Conservation (phyloP, 1,140 invertebrate species). For the Drosophila chauvacae region DNA sequence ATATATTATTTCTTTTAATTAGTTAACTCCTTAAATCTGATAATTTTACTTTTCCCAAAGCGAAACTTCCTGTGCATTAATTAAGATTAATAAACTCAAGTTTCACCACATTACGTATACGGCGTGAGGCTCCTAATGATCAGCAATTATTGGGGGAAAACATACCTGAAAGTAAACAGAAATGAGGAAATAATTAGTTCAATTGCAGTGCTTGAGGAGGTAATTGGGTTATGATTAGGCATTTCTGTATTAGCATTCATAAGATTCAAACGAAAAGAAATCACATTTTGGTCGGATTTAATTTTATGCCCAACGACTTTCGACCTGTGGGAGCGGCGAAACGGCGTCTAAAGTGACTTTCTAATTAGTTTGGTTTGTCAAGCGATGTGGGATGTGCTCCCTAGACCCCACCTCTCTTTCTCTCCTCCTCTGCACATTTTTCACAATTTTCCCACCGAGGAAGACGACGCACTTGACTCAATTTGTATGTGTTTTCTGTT, state of each 20-base stretch:
- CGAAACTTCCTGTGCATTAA: constrained; percentile 20
- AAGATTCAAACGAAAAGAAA: constrained; percentile 31
- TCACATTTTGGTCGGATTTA: constrained; percentile 50
- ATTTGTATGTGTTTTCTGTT: constrained; percentile 47
- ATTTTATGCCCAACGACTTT: constrained; percentile 76
- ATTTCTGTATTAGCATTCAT: constrained; percentile 36
- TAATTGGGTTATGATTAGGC: constrained; percentile 39
- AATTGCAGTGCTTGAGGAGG: constrained; percentile 14
- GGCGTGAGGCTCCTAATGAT: constrained; percentile 15
- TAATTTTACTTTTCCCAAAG: not conserved
- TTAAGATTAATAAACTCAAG: constrained; percentile 53
- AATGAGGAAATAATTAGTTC: constrained; percentile 23
- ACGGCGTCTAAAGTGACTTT: constrained; percentile 74
- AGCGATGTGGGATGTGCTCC: constrained; percentile 46
- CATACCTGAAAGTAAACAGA: constrained; percentile 24
- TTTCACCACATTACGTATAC: constrained; percentile 46
- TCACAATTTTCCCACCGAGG: constrained; percentile 22
- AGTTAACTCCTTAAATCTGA: not conserved
- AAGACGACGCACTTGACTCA: constrained; percentile 75
- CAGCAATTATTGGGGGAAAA: not conserved
- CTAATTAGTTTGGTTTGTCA: constrained; percentile 79
- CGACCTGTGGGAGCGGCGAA: constrained; percentile 50
- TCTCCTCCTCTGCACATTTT: not conserved
- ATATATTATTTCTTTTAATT: not conserved
- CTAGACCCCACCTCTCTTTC: not conserved